Conservation (phyloP, 2,797 vertebrate genomes). For the Lepilemur septentrionalis region DNA sequence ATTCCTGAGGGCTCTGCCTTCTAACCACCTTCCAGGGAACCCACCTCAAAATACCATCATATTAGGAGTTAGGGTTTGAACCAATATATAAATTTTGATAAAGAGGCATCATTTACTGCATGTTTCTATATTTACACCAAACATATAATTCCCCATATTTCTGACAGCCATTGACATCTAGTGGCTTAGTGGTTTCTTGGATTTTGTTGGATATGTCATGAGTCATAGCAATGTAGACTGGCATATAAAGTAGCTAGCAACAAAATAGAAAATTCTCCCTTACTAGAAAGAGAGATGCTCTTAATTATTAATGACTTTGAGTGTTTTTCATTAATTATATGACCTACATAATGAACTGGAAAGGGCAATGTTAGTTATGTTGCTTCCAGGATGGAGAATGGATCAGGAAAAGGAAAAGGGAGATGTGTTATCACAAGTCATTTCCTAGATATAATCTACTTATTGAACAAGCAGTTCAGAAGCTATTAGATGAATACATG, state of each 20-base stretch:
- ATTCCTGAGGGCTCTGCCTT: neutral
- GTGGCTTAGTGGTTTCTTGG: neutral
- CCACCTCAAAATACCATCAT: neutral
- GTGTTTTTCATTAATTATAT: neutral
- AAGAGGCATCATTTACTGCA: rapidly evolving
- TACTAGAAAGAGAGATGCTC: neutral
- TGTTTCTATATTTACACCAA: neutral
- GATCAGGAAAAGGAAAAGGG: neutral
- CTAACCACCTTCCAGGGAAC: rapidly evolving
- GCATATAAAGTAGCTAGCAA: neutral
- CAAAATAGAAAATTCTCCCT: neutral
- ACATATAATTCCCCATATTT: neutral
- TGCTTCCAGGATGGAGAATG: neutral
- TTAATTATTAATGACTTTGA: neutral
- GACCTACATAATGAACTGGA: neutral
- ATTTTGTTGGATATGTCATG: neutral
- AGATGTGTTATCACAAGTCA: neutral
- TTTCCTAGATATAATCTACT: neutral
- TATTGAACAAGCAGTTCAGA: neutral
- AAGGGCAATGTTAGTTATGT: neutral
- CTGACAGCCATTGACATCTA: neutral
- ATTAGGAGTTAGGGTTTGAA: neutral
- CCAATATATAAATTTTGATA: neutral
- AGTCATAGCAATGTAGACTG: neutral
- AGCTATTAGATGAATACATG: neutral